Base-by-base conservation (phyloP, 2,888 invertebrate genomes). In the Hesperia comma region DNA sequence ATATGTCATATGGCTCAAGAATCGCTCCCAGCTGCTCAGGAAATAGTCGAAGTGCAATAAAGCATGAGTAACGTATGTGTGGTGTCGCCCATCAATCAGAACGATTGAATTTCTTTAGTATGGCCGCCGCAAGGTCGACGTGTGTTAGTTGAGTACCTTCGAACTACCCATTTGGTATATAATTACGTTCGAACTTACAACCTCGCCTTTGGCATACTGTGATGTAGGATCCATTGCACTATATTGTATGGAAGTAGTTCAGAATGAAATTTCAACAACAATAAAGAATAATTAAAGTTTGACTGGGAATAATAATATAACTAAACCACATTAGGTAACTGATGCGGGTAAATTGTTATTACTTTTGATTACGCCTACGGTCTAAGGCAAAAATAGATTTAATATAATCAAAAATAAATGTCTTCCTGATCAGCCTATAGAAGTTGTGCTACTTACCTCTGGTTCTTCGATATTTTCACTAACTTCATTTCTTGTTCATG, bases 391-490 rank as follows among this genome's bases (percentile, higher is more conserved):
- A 10, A 37, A 37, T 10, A 12, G 37, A 37, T 10, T 8, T 37
- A 12, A 3, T 37, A 12, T 37, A 10, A 37, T 37, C 37, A 8
- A 10, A 33, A 7, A 37, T 37, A 37, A 37, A 3, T 3, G 3
- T 3, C 37, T 37, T 37, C 37, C 12, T 8, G 37, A 1, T 37
- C 37, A 37, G 8, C 8, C 37, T 37, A 37, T 7, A 2, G 8
- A 37, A 10, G 32, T 15, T 46, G 15, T 15, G 53, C 57, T 73
- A 91, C 93, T 93, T 92, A 96, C 95, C 94, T 94, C 77, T 93
- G 90, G 69, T 93, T 94, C 86, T 97, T 96, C 55, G 94, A 94
- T 83, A 95, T 95, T 87, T 96, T 96, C 72, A 94, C 94, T 72
- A 96, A 93, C 75, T 95, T 94, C 86, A 95, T 88, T 76, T 94